phyloP scores from a whole-genome alignment of 2,113 vertebrate species.

The Romanogobio albipinnatus region DNA sequence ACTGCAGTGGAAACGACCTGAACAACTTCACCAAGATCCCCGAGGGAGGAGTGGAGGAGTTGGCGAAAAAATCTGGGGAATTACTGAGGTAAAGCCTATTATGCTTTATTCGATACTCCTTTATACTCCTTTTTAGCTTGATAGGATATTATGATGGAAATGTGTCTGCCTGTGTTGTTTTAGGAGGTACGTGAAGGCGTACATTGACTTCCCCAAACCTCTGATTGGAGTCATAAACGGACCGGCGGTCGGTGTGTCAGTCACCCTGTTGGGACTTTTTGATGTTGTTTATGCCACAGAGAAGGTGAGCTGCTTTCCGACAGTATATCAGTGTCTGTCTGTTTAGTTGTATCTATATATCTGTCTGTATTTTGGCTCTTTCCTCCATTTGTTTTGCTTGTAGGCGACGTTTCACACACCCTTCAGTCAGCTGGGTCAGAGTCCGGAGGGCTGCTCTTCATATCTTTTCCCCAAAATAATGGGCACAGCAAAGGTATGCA shows the following conservation, averaged over 20 bases:
- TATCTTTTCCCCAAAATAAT: slow-evolving; percentile 87
- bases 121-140: neutral
- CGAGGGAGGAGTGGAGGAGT: slow-evolving; percentile 66
- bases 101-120: neutral
- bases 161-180: neutral
- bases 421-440: slow-evolving; percentile 82
- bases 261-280: slow-evolving; percentile 81
- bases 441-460: slow-evolving; percentile 85
- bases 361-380: neutral
- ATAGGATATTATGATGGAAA: neutral
- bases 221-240: slow-evolving; percentile 84
- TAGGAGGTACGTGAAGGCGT: slow-evolving; percentile 76
- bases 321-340: neutral
- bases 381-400: neutral
- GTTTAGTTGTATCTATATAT: neutral
- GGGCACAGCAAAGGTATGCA: slow-evolving; percentile 82
- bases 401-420: slow-evolving; percentile 87
- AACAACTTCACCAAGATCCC: slow-evolving; percentile 77
- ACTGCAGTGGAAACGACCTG: slow-evolving; percentile 93
- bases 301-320: slow-evolving; percentile 68
- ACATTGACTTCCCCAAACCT: slow-evolving; percentile 89
- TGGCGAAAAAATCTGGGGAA: slow-evolving; percentile 62
- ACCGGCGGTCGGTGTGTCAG: slow-evolving; percentile 81
- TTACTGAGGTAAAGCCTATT: slow-evolving; percentile 78
- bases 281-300: slow-evolving; percentile 83